Conservation (phyloP, 35 echinoderm and acorn worm species). For the Heliocidaris tuberculata region DNA sequence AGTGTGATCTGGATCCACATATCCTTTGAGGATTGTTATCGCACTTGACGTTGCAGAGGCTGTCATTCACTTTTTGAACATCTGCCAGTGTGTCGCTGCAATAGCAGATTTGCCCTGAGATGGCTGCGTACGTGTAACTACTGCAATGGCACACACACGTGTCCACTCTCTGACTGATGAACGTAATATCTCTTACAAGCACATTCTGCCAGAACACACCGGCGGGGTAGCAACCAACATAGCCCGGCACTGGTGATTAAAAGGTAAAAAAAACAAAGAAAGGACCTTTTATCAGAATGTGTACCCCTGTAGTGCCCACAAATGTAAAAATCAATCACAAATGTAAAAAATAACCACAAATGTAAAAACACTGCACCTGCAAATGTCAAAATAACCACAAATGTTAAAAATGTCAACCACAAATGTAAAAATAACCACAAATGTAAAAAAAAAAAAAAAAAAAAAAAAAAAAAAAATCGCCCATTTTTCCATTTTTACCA, state of each 20-base stretch:
- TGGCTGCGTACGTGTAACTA: background rate
- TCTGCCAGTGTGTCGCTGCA: background rate
- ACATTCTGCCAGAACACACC: background rate
- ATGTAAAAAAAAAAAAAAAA: too few species aligned
- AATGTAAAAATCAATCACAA: too few species aligned
- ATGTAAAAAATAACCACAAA: too few species aligned
- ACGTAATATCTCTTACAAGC: background rate
- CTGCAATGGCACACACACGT: background rate
- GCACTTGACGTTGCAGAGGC: background rate
- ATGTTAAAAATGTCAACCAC: too few species aligned
- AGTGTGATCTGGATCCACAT: background rate
- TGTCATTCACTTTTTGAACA: background rate
- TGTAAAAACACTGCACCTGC: too few species aligned
- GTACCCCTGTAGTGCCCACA: too few species aligned
- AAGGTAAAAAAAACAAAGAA: too few species aligned
- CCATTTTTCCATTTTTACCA: too few species aligned
- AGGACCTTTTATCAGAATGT: too few species aligned
- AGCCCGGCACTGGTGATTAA: background rate
- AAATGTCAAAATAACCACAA: too few species aligned
- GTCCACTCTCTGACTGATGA: background rate
- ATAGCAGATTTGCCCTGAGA: background rate
- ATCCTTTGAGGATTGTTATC: background rate
- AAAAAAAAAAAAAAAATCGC: too few species aligned
- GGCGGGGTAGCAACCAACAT: background rate
- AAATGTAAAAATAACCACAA: too few species aligned